phyloP scores from a whole-genome alignment of 2,797 vertebrate genomes.

The Aratinga solstitialis region DNA sequence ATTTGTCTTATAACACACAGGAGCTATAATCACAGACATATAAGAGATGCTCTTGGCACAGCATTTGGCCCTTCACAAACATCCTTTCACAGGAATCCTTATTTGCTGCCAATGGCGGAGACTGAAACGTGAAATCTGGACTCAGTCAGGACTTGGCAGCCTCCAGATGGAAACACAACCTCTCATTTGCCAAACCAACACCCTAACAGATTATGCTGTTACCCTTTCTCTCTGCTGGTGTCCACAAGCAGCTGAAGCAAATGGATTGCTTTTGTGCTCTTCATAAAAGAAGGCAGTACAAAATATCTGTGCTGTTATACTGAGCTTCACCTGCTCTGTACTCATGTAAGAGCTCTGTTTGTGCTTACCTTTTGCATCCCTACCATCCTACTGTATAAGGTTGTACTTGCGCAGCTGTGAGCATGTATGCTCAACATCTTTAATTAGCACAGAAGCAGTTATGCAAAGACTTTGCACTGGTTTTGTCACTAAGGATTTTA shows the following conservation, averaged over 20 bases:
- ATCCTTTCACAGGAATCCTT: not conserved
- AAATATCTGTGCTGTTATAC: not conserved
- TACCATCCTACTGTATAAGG: not conserved
- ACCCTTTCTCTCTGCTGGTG: not conserved
- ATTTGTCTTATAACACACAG: not conserved
- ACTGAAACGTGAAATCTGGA: not conserved
- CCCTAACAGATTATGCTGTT: not conserved
- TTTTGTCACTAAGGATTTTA: not conserved
- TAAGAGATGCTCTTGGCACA: not conserved
- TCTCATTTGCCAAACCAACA: not conserved
- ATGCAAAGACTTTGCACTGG: not conserved
- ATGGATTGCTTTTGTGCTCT: not conserved
- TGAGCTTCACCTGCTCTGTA: not conserved
- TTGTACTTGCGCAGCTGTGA: not conserved
- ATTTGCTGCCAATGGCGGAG: not conserved
- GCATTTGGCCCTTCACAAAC: not conserved
- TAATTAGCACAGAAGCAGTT: not conserved
- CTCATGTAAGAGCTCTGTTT: not conserved
- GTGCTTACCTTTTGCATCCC: not conserved
- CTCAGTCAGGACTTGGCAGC: not conserved
- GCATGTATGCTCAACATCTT: rapidly evolving
- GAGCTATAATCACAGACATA: rapidly evolving
- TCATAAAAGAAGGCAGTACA: not conserved
- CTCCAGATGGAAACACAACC: not conserved
- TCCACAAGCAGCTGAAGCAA: not conserved